These are phyloP conservation scores for Cinclus cinclus DNA, from an alignment of 2,113 vertebrate genomes.

Conservation along the genomic window DNA sequence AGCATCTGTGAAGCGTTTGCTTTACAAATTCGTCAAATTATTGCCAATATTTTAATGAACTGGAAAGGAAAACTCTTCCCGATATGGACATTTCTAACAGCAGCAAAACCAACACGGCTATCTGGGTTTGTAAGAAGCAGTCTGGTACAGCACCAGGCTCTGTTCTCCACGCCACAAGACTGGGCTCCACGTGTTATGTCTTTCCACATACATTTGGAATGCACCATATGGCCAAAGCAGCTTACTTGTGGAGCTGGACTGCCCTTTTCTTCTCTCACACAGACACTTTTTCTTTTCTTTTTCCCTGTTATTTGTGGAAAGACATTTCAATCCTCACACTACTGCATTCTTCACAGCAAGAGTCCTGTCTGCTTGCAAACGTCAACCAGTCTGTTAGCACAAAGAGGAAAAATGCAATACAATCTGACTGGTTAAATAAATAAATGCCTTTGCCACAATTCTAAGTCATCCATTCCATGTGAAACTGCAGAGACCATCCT, in stretches of 20 bases:
- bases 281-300: background rate
- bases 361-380: slow-evolving; percentile 24
- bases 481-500: slow-evolving; percentile 36
- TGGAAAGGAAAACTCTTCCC: background rate
- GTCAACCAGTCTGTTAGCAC: slow-evolving; percentile 17
- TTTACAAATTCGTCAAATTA: background rate
- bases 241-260: background rate
- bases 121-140: background rate
- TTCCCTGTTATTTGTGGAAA: slow-evolving; percentile 10
- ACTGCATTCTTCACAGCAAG: slow-evolving; percentile 19
- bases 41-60: background rate
- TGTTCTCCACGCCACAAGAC: background rate
- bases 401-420: slow-evolving; percentile 11
- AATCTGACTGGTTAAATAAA: slow-evolving; percentile 66
- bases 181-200: background rate
- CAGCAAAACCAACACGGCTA: background rate
- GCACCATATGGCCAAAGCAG: background rate
- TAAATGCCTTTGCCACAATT: slow-evolving; percentile 64
- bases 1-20: background rate
- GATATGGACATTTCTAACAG: background rate
- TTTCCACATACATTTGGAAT: background rate
- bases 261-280: background rate
- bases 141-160: background rate
- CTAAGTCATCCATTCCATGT: slow-evolving; percentile 29
- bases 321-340: background rate